A percentile compares a stretch with the other conserved stretches of the same genome.
Conservation (phyloP, 1,140 invertebrate genomes). For the Drosophila nigromelanica region DNA sequence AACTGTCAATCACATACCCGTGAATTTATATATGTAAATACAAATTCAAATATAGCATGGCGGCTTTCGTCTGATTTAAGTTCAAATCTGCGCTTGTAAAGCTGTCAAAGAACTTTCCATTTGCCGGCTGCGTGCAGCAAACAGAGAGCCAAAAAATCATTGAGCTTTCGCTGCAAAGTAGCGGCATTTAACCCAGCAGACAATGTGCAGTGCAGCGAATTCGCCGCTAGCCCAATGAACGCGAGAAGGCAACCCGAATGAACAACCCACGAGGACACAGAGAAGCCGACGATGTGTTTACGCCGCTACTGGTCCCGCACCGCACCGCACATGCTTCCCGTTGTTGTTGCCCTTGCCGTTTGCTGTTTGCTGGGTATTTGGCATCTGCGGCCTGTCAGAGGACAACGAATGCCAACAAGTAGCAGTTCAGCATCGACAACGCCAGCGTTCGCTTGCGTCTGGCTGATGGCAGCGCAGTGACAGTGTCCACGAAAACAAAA, state of each 20-base stretch:
- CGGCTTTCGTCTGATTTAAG: background rate
- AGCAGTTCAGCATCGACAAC: constrained; percentile 67
- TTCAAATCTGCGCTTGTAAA: background rate
- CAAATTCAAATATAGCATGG: background rate
- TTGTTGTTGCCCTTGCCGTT: background rate
- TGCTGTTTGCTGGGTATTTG: constrained; percentile 19
- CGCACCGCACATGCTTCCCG: background rate
- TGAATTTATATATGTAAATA: background rate
- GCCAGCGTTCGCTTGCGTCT: constrained; percentile 56
- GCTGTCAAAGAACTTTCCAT: constrained; percentile 11
- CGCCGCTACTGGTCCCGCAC: background rate
- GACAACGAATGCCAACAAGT: constrained; percentile 62
- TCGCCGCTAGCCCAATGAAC: constrained; percentile 46
- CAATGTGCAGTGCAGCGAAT: constrained; percentile 57
- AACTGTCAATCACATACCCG: background rate
- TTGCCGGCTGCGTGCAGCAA: constrained; percentile 16
- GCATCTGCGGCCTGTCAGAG: constrained; percentile 45
- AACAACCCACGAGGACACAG: constrained; percentile 17
- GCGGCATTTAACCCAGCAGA: constrained; percentile 52
- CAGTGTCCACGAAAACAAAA: background rate
- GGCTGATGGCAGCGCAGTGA: constrained; percentile 33
- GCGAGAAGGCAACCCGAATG: constrained; percentile 15
- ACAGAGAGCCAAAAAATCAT: constrained; percentile 2
- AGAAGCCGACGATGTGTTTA: constrained; percentile 28
- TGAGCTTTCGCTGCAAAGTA: constrained; percentile 39